Evolutionary conservation across 2,888 invertebrate species (phyloP), one percentile per base, ranked within the genome.

Genomic region (Stenichneumon culpator): DNA sequence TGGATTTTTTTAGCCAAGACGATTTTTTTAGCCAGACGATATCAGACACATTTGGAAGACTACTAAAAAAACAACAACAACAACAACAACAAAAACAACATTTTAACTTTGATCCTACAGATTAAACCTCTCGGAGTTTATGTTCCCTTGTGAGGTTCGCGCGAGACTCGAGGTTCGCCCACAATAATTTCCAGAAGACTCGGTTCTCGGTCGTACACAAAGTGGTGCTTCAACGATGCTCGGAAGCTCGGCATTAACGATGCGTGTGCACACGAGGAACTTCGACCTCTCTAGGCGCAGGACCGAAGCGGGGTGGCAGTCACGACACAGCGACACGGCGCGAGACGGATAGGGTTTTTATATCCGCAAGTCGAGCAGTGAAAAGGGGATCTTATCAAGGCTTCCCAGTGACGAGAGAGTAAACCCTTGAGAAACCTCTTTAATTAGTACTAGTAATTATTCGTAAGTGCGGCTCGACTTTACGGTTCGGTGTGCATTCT

Each of bases 361-460:
- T 63, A 63, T 63, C 60, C 60, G 11, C 39, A 63, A 77, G 50
- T 36, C 19, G 50, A n/a, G 52, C 52, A 25, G 50, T 77, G 50
- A n/a, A 67, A 54, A 39, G 22, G 44, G 36, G 36, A 77, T 77
- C 36, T 87, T 77, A 84, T 72, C 68, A 63, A 81, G 78, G 47
- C 32, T 16, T 69, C n/a, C 52, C n/a, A 57, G 14, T 50, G 50
- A 47, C 28, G 25, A 22, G 67, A 81, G 60, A 82, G 74, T 80
- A 79, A 74, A 57, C 36, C 60, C 44, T 70, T 32, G 39, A 60
- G 70, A 74, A 70, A 74, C 68, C 72, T 50, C 88, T 87, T 90
- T 91, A 91, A 91, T 91, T 91, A 91, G 90, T 86, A 88, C 90
- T 90, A 91, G 84, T 91, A 90, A 91, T 91, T 91, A 90, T 89